phyloP scores from a whole-genome alignment of 2,888 invertebrate species.

The Capitulum mitella region DNA sequence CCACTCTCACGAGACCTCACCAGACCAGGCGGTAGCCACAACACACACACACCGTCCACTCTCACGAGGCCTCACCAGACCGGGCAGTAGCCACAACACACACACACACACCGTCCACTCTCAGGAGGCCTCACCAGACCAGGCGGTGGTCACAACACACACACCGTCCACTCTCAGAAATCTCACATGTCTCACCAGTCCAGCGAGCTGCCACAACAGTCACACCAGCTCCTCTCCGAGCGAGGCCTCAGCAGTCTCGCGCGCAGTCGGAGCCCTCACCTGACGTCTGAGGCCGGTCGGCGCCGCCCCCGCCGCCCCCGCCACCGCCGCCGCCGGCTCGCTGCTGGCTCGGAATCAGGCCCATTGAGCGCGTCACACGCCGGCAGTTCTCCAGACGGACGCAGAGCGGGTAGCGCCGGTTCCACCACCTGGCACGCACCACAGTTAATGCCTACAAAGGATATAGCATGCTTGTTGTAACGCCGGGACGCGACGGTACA shows the following conservation, averaged over 20 bases:
- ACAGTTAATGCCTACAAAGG: no score
- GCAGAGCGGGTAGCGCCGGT: slow-evolving; percentile 88
- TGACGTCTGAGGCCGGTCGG: background rate
- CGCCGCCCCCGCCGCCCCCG: background rate
- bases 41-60: background rate
- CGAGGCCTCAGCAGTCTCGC: no score
- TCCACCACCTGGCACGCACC: slow-evolving; percentile 70
- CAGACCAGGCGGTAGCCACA: background rate
- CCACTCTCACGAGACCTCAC: no score
- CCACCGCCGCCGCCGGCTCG: no score
- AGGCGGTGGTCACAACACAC: background rate
- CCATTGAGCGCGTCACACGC: background rate
- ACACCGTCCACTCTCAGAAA: background rate
- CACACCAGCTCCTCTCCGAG: no score
- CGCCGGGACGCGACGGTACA: no score
- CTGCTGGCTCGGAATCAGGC: background rate
- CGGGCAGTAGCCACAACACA: no score
- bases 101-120: background rate
- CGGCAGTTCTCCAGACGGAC: slow-evolving; percentile 46
- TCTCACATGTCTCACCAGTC: background rate
- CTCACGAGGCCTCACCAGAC: no score
- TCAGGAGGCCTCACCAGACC: background rate
- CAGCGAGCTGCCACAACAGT: no score
- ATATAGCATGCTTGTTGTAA: no score
- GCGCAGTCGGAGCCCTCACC: no score